Conservation (phyloP, 2,797 vertebrate species). For the Diplodus sargus region DNA sequence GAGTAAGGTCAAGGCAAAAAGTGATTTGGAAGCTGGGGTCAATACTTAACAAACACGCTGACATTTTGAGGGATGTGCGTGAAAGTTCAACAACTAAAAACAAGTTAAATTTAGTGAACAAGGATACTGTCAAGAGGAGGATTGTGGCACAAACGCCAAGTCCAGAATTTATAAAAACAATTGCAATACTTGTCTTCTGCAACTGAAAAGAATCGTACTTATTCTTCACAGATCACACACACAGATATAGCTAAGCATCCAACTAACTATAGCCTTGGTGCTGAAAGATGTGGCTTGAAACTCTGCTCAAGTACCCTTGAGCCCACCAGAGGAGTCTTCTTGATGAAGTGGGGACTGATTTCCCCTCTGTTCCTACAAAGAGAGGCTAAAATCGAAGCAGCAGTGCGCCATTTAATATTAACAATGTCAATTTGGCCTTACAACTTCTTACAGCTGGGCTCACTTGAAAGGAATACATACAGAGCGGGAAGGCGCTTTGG, state of each 20-base stretch:
- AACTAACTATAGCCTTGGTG: constrained; percentile 12
- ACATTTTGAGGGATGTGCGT: not conserved
- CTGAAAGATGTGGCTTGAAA: constrained; percentile 21
- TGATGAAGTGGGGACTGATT: constrained; percentile 47
- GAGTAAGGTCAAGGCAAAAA: constrained; percentile 38
- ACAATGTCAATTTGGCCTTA: constrained; percentile 60
- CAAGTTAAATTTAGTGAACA: not conserved
- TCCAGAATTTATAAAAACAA: not conserved
- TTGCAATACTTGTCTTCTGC: not conserved
- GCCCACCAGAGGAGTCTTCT: constrained; percentile 56
- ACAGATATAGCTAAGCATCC: constrained; percentile 13
- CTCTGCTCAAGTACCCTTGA: constrained; percentile 71
- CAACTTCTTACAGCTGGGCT: constrained; percentile 51
- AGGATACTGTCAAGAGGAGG: not conserved
- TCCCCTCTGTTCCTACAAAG: constrained; percentile 54
- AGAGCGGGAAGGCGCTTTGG: not conserved
- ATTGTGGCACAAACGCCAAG: not conserved
- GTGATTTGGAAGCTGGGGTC: constrained; percentile 31
- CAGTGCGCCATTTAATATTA: constrained; percentile 81
- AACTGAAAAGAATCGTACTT: constrained; percentile 7
- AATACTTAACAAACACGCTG: constrained; percentile 11
- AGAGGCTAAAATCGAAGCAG: constrained; percentile 29
- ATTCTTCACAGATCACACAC: not conserved
- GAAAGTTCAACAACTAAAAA: not conserved
- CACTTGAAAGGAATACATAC: not conserved